These are phyloP conservation scores for Cryptocephalus primarius DNA, from an alignment of 2,888 invertebrate species.

Conservation along the genomic window DNA sequence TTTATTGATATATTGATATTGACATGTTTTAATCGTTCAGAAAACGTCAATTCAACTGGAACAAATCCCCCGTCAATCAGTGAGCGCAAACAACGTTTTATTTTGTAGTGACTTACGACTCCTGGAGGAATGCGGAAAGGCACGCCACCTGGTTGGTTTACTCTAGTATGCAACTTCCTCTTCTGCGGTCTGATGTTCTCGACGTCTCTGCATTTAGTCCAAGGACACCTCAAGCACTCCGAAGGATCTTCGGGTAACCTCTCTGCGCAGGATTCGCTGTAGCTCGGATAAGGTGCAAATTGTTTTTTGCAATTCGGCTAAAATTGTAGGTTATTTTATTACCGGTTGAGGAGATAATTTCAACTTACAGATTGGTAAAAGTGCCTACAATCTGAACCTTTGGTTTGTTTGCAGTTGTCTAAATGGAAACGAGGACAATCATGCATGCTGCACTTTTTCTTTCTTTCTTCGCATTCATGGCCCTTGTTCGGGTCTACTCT, in stretches of 20 bases:
- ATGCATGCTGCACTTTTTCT: no score
- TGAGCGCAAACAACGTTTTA: background rate
- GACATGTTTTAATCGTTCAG: no score
- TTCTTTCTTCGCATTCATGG: no score
- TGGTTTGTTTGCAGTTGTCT: no score
- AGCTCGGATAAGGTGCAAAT: conserved; percentile 22
- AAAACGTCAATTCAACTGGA: no score
- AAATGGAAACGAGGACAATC: no score
- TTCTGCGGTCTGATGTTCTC: conserved; percentile 17
- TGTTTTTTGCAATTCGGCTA: conserved; percentile 18
- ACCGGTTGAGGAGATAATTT: no score
- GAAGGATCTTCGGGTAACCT: conserved; percentile 18
- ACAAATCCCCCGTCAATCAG: no score
- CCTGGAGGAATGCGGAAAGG: background rate
- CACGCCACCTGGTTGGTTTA: background rate
- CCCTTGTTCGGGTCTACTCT: no score
- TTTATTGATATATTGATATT: no score
- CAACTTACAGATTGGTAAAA: no score
- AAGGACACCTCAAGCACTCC: conserved; percentile 24
- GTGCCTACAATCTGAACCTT: no score
- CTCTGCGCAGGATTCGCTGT: conserved; percentile 22
- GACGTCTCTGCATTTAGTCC: conserved; percentile 16
- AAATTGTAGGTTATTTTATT: background rate
- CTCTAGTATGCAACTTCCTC: conserved; percentile 16
- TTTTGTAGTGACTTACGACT: background rate